Base-by-base conservation (phyloP, 2,113 vertebrate genomes). In the Polypterus bichir region DNA sequence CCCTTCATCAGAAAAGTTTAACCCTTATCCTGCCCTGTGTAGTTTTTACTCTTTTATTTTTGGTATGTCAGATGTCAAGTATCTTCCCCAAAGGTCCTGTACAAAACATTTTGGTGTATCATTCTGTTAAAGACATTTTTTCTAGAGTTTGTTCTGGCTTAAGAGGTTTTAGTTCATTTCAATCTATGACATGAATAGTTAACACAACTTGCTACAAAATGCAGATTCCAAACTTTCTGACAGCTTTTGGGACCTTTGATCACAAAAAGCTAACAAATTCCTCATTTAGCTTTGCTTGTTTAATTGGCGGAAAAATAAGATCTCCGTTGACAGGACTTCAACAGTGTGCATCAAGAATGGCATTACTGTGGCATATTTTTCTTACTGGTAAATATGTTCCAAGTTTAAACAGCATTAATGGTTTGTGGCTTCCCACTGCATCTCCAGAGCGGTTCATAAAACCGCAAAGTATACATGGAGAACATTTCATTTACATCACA, bases 331-430 rank as follows among this genome's bases (percentile, higher is more conserved):
- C 56, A 57, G 27, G 7, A 44, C 56, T 57, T 57, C 6, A 57
- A 27, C 56, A 3, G 6, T 27, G 56, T 57, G 44, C 46, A 57
- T 57, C 56, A 27, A 45, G 47, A 61, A 6, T 61, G 59, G 52
- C 27, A 51, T 44, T 61, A 8, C 9, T 61, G n/a, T 61, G 48
- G 27, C 60, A 52, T 48, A 27, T 27, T 27, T 47, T 27, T 49
- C 59, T 27, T 27, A 7, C 11, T 47, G 47, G 48, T 60, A 48
- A 11, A 48, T 48, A 49, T 27, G 27, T 27, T 27, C 47, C 8
- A 44, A 57, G 8, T 65, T 65, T 57, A 61, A 60, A 54, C 44
- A 53, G 60, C 61, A 62, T 62, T 62, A 57, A 62, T 62, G 9
- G 48, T 45, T 53, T 48, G 49, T 46, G 47, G 9, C 60, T 62